phyloP scores from a whole-genome alignment of 92 coral and sea anemone genomes.

The Actinernus sp. region DNA sequence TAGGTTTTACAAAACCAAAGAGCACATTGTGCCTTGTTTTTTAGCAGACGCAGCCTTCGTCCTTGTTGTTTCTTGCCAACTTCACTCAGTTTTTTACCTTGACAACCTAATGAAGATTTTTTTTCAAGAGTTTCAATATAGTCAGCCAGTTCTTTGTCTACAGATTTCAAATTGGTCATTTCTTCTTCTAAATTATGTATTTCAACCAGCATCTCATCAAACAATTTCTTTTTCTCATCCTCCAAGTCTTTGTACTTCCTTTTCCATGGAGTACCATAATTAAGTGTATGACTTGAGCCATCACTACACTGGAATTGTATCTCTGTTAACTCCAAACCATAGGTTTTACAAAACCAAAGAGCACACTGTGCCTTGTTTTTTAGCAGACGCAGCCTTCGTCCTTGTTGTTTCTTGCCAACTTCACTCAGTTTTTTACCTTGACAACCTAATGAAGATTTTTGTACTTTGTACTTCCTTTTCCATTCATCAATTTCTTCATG shows the following conservation, averaged over 20 bases:
- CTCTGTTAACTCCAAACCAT: constrained; percentile 63
- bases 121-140: constrained; percentile 47
- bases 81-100: constrained; percentile 47
- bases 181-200: constrained; percentile 18
- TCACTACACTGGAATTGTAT: too few relatives aligned
- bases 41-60: constrained; percentile 52
- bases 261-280: too few relatives aligned
- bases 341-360: constrained; percentile 67
- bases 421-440: constrained; percentile 47
- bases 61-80: constrained; percentile 69
- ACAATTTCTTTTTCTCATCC: constrained; percentile 28
- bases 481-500: constrained; percentile 32
- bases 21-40: constrained; percentile 69
- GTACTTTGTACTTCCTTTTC: constrained; percentile 8
- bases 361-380: constrained; percentile 72
- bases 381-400: constrained; percentile 53
- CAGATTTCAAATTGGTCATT: constrained; percentile 14
- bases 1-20: constrained; percentile 69
- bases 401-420: constrained; percentile 66
- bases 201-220: constrained; percentile 38
- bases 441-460: too few relatives aligned
- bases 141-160: constrained; percentile 40
- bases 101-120: constrained; percentile 16
- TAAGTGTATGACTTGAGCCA: too few relatives aligned
- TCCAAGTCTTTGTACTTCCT: constrained; percentile 21